phyloP scores from a whole-genome alignment of 1,140 invertebrate genomes.

The Antheraea pernyi region DNA sequence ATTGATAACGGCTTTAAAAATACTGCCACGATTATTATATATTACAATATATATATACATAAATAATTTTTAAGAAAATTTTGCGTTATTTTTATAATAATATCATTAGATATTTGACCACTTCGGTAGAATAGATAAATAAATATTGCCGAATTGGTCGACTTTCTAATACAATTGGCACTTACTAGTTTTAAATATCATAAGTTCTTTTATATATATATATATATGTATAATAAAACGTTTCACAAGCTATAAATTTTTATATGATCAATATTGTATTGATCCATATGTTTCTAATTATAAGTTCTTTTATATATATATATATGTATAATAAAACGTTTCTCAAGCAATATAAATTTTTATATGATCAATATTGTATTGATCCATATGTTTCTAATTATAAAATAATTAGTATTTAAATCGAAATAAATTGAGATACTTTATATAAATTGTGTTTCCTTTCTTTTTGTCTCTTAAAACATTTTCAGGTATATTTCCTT shows the following conservation, averaged over 20 bases:
- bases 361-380: not conserved
- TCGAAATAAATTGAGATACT: conserved; percentile 49
- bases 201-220: not conserved
- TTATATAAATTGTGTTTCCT: not conserved
- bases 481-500: too few species aligned
- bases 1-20: conserved; percentile 21
- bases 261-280: not conserved
- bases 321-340: conserved; percentile 43
- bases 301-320: too few species aligned
- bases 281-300: conserved; percentile 44
- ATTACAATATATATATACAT: conserved; percentile 9
- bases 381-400: conserved; percentile 44
- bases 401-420: conserved; percentile 57
- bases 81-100: not conserved
- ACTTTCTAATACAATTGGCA: conserved; percentile 66
- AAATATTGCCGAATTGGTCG: conserved; percentile 51
- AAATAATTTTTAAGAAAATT: conserved; percentile 27
- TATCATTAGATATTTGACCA: conserved; percentile 67
- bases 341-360: conserved; percentile 24
- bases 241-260: conserved; percentile 27
- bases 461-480: not conserved
- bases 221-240: conserved; percentile 41
- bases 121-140: conserved; percentile 34
- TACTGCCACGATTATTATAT: conserved; percentile 12
- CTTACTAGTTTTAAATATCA: conserved; percentile 19